These are phyloP conservation scores for Zapus hudsonius DNA, from an alignment of 2,113 vertebrate species.

Conservation along the genomic window DNA sequence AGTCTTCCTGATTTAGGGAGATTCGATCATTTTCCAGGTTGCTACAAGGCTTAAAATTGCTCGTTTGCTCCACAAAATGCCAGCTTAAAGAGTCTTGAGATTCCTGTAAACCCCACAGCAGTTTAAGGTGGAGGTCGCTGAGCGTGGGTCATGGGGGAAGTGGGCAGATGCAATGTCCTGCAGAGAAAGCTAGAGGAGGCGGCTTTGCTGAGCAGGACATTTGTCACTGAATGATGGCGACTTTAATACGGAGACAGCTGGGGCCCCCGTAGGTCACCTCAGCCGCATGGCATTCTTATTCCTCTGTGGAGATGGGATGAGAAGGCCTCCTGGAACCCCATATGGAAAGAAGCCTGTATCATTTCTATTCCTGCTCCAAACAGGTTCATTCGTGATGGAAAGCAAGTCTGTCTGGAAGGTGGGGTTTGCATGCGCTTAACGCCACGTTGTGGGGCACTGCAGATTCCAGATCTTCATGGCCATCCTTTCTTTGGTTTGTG, in stretches of 20 bases:
- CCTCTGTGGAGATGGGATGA: neutral
- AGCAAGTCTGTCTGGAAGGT: neutral
- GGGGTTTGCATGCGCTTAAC: neutral
- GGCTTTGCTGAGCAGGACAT: neutral
- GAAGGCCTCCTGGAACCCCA: neutral
- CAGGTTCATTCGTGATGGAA: neutral
- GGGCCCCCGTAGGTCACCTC: neutral
- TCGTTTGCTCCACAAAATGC: neutral
- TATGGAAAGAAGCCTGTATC: neutral
- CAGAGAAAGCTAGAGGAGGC: neutral
- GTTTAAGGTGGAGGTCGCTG: neutral
- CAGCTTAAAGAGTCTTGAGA: neutral
- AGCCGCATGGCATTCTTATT: neutral
- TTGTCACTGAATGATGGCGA: neutral
- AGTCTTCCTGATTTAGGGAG: neutral
- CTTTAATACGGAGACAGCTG: neutral
- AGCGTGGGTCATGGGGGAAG: neutral
- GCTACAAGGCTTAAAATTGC: conserved; percentile 28
- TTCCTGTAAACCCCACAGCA: neutral
- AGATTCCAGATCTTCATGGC: neutral
- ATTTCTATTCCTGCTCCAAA: neutral
- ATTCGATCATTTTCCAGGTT: neutral
- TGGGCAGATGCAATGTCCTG: neutral
- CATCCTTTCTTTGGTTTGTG: too few relatives aligned
- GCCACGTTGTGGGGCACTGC: neutral